These are phyloP conservation scores for Pelosia muscerda DNA, from an alignment of 2,888 invertebrate genomes.

Conservation along the genomic window DNA sequence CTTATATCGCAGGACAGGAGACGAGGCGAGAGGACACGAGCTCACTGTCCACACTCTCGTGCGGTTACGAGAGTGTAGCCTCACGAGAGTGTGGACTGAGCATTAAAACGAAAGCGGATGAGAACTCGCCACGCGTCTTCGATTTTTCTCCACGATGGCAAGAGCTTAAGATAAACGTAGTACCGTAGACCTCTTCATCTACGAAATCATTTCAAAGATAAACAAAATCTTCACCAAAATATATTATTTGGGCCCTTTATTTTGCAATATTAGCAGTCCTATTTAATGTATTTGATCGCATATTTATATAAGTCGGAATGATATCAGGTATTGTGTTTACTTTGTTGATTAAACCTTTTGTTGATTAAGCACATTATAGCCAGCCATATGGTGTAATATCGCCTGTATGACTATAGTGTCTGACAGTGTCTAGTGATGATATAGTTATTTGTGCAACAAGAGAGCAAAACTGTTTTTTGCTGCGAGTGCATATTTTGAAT, in stretches of 20 bases:
- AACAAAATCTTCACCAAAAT: not conserved
- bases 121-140: not conserved
- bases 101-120: not conserved
- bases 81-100: no score
- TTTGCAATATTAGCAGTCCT: not conserved
- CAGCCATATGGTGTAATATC: not conserved
- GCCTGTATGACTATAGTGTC: not conserved
- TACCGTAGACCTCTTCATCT: not conserved
- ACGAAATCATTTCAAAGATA: not conserved
- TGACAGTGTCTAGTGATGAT: not conserved
- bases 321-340: not conserved
- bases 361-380: not conserved
- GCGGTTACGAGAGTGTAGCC: no score
- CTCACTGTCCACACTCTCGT: no score
- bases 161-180: not conserved
- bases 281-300: not conserved
- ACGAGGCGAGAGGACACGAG: no score
- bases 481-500: no score
- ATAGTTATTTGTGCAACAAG: no score
- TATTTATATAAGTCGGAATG: slow-evolving; percentile 1
- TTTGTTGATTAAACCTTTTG: not conserved
- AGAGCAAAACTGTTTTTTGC: no score
- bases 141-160: not conserved
- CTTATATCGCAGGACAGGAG: no score
- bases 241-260: not conserved